These are phyloP conservation scores for Calidris pygmaea DNA, from an alignment of 2,113 vertebrate species.

Conservation along the genomic window DNA sequence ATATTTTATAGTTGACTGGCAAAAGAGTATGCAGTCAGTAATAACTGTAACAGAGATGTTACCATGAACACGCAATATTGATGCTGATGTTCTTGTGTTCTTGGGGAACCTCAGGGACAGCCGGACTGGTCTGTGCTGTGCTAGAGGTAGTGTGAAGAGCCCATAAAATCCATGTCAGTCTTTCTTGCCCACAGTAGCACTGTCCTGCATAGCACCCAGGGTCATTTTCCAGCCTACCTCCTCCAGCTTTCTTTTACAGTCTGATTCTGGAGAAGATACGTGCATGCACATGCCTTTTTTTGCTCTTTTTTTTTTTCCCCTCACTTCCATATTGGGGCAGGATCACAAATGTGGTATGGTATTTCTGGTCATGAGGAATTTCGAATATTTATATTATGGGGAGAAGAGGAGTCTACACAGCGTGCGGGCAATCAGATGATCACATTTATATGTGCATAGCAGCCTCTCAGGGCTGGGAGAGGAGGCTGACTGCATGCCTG, in stretches of 20 bases:
- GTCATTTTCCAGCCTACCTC: background rate
- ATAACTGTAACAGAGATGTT: background rate
- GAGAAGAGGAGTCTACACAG: background rate
- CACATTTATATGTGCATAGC: background rate
- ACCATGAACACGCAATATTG: background rate
- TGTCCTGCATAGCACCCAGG: background rate
- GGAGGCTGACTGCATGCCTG: background rate
- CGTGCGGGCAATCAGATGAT: background rate
- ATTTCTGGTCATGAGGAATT: background rate
- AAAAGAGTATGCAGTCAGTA: background rate
- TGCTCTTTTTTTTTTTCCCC: too few relatives aligned
- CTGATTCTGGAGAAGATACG: background rate
- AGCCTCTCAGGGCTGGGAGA: background rate
- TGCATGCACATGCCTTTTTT: background rate
- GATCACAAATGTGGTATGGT: background rate
- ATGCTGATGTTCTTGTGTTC: background rate
- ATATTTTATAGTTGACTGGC: conserved; percentile 16
- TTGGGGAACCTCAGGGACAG: background rate
- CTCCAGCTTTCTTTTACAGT: background rate
- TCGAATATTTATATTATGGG: background rate
- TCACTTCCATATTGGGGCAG: background rate
- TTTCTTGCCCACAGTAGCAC: background rate
- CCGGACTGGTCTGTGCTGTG: background rate
- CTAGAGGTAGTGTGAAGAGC: background rate
- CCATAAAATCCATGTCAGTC: background rate